Evolutionary conservation across 1,140 invertebrate genomes (phyloP), one percentile per base, ranked within the genome.

Genomic region (Tetragnatha versicolor): DNA sequence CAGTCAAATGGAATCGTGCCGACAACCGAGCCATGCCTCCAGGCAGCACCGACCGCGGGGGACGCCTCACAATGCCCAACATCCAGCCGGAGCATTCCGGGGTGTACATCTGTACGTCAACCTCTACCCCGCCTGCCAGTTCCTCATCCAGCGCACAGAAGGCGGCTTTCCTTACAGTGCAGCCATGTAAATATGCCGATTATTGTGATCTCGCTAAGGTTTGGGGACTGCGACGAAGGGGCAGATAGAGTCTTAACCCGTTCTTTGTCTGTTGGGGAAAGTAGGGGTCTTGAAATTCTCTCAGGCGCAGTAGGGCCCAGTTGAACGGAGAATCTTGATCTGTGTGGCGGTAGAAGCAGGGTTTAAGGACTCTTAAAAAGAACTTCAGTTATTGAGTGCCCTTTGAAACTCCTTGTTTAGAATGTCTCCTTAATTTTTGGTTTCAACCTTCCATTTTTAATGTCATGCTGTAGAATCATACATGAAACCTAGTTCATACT

Each of bases 61-160:
- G 94, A 68, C 90, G 94, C 53, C 85, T 96, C 39, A 94, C 94
- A 88, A 94, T 96, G 84, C 92, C 91, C 2, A 91, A 93, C 82
- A 93, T 96, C 77, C 90, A 92, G 89, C 75, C 91, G 0, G 88
- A 91, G 37, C 91, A 96, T 80, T 86, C 88, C 31, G 94, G 94
- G 39, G 88, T 88, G 0, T 97, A 96, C 84, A 89, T 93, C 60
- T 97, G 94, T 85, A 91, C 93, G 85, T 91, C 90, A 83, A n/a
- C n/a, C n/a, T 86, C 90, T n/a, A 77, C 87, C n/a, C 89, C 89
- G 22, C 91, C 90, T 82, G 86, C 90, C 14, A 76, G 87, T n/a
- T 27, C 60, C 4, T 17, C 63, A 4, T 60, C 51, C 29, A 58
- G 68, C 55, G 49, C 81, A 6, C 79, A 79, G 39, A 86, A 91